Conservation (phyloP, 2,888 invertebrate genomes). For the Hybos culiciformis region DNA sequence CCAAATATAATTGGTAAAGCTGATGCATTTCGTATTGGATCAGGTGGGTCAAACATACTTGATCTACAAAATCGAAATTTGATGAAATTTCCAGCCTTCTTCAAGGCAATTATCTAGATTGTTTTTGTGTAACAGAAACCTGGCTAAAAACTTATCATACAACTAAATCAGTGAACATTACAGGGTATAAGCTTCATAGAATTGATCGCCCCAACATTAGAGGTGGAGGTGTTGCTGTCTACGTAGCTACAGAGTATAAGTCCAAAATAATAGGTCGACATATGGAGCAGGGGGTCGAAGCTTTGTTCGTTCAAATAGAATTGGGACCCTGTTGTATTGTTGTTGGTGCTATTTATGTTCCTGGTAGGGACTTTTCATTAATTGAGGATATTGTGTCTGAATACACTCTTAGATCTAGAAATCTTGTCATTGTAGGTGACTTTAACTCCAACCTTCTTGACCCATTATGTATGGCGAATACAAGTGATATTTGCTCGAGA, state of each 20-base stretch:
- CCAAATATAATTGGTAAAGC: slow-evolving; percentile 70
- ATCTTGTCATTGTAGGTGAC: too few species aligned
- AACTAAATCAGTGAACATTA: not conserved
- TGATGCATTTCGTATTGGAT: slow-evolving; percentile 35
- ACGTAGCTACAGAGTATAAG: not conserved
- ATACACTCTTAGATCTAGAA: too few species aligned
- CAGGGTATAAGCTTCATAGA: not conserved
- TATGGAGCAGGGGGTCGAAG: too few species aligned
- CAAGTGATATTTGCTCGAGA: too few species aligned
- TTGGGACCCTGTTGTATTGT: too few species aligned
- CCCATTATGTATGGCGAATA: too few species aligned
- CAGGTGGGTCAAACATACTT: slow-evolving; percentile 33
- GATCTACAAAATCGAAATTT: slow-evolving; percentile 19
- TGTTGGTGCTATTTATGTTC: too few species aligned
- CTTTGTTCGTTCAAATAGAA: not conserved
- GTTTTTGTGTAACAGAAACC: not conserved
- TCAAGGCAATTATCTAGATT: not conserved
- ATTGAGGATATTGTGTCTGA: too few species aligned
- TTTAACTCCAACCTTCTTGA: too few species aligned
- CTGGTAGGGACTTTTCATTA: too few species aligned
- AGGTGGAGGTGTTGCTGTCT: not conserved
- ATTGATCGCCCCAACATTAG: too few species aligned
- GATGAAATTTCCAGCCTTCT: not conserved
- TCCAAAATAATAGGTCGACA: too few species aligned
- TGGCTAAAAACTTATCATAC: not conserved